Evolutionary conservation across 1,140 invertebrate species (phyloP), one percentile per base, ranked within the genome.

Genomic region (Phymastichus coffea): DNA sequence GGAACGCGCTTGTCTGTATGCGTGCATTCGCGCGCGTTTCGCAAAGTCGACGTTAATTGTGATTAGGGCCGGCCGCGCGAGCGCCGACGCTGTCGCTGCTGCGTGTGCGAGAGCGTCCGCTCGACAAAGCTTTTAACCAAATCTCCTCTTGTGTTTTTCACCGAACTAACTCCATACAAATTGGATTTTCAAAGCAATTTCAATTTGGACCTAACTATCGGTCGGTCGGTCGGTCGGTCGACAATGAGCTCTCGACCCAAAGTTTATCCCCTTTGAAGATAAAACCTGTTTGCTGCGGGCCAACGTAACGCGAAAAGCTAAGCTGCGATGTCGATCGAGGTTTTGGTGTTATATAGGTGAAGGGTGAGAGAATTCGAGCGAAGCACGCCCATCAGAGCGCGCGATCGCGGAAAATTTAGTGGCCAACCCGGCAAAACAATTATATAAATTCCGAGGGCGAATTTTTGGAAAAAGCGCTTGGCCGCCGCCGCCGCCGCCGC

Each of bases 351-450:
- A n/a, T n/a, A n/a, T n/a, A n/a, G n/a, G n/a, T n/a, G n/a, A n/a
- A n/a, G n/a, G n/a, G n/a, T n/a, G n/a, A n/a, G 69, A 55, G 65
- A 66, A 69, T 71, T 72, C 69, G 67, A 63, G n/a, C 68, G 63
- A 68, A 65, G 67, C 55, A 52, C 66, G 65, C 63, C 69, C 66
- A 73, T 70, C 54, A 67, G 64, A 69, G 58, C 63, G 61, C 61
- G 57, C 57, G 23, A 22, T 17, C 28, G 28, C 28, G 23, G 53
- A 57, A 70, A 74, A 79, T 79, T 79, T 79, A 77, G 65, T 70
- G 75, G 56, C 70, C 66, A 68, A 46, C 67, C 71, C 64, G 68
- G 74, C 70, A 75, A 79, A 79, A 79, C 76, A 79, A 79, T 79
- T 79, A 79, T 77, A 78, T 79, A 79, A 77, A 79, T 79, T 79